Base-by-base conservation (phyloP, 2,113 vertebrate genomes). In the Clinocottus analis region DNA sequence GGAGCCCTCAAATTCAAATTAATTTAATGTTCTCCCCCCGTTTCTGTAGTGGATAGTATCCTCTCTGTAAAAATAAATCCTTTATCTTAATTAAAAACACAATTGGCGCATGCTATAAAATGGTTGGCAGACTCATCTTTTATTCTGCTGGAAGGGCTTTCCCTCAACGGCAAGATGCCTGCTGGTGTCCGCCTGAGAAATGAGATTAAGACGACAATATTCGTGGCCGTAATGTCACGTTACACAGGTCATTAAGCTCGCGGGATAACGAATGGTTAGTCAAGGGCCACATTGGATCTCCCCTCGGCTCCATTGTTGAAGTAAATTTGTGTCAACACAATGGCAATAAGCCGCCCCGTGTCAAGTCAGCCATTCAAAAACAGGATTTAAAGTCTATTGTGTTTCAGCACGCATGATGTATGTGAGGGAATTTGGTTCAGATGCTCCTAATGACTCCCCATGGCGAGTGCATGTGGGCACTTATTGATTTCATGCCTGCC, bases 311-410 rank as follows among this genome's bases (percentile, higher is more conserved):
- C 71, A 77, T 82, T 86, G 88, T 85, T 85, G 71, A 77, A 75
- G 72, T 79, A 81, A 88, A 88, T 91, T 72, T 78, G 83, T 87
- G 85, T 86, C 77, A 86, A 86, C 88, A 79, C 83, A 72, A 84
- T 66, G 80, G 68, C 85, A 79, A 78, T 85, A 90, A 86, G 87
- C 87, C 61, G 56, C 14, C 49, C 78, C 56, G 39, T 76, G 85
- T 92, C 91, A 90, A 86, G 83, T 87, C 89, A 89, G 65, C 73
- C 86, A 49, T 86, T 83, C 49, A 70, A 80, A 87, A 92, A 88
- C 86, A 75, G 90, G 89, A 92, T 94, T 90, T 91, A 88, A 78
- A 80, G 72, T 80, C 89, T 53, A 86, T 91, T 92, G 83, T 93
- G 86, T 72, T 86, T 72, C 74, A 21, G 79, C 89, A 85, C 62